Evolutionary conservation across 1,140 invertebrate genomes (phyloP).

Genomic region (Camponotus pennsylvanicus): DNA sequence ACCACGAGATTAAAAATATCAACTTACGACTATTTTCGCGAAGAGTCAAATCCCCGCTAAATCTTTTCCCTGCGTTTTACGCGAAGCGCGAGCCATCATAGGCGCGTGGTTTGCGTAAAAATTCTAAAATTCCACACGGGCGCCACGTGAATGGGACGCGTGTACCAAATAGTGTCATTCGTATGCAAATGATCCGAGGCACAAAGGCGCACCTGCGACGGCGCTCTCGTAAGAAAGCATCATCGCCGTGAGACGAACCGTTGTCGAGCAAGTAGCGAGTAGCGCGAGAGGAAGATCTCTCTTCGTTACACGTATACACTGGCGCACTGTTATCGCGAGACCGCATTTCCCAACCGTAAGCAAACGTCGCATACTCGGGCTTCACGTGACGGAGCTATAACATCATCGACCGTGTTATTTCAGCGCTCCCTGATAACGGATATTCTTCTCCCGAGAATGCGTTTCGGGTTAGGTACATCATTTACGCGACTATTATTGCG

Average conservation of each 20-base stretch:
- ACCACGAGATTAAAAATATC: no score
- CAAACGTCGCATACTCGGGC: slow-evolving; percentile 52
- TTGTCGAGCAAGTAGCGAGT: slow-evolving; percentile 11
- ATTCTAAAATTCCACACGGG: slow-evolving; percentile 23
- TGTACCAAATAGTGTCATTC: slow-evolving; percentile 52
- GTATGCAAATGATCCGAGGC: slow-evolving; percentile 57
- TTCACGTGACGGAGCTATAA: slow-evolving; percentile 47
- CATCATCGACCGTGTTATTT: slow-evolving; percentile 73
- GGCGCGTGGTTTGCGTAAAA: slow-evolving; percentile 25
- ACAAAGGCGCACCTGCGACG: slow-evolving; percentile 61
- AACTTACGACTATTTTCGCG: neutral
- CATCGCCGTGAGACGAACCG: slow-evolving; percentile 29
- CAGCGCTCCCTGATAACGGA: slow-evolving; percentile 49
- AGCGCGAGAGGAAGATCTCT: neutral
- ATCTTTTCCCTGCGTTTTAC: neutral
- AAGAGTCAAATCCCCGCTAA: neutral
- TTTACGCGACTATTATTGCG: slow-evolving; percentile 45
- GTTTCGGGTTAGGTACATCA: slow-evolving; percentile 53
- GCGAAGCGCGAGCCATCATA: neutral
- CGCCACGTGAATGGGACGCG: neutral
- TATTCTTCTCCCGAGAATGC: slow-evolving; percentile 37
- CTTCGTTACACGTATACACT: slow-evolving; percentile 63
- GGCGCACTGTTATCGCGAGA: slow-evolving; percentile 60
- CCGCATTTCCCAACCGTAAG: slow-evolving; percentile 57
- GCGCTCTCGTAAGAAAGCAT: slow-evolving; percentile 7